Base-by-base conservation (phyloP, 2,113 vertebrate genomes). In the Empidonax alnorum region DNA sequence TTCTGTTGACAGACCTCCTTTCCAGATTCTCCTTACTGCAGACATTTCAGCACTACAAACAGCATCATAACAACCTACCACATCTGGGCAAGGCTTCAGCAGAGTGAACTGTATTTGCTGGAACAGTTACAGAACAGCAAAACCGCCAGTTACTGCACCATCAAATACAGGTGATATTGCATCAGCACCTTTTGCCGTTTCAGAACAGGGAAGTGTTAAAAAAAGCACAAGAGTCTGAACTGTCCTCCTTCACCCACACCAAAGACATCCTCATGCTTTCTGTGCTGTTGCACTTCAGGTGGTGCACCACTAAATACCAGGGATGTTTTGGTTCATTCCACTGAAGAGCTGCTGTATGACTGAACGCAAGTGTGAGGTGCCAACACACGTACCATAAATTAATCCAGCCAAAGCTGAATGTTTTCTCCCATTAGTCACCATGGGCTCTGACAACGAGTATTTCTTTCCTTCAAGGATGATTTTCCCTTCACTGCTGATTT, bases 341-440 rank as follows among this genome's bases (percentile, higher is more conserved):
- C 2, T 63, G 0, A 92, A 44, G 5, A 6, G 20, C 1, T 66
- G 21, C 13, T 65, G 21, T 27, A 41, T 1, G 5, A 33, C 8
- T 22, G 31, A 76, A 72, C 12, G 41, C 14, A 82, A 68, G 10
- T 3, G 23, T 50, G 50, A 83, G 20, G 14, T 58, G 82, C 71
- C 65, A 87, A 42, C 18, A 18, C 4, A n/a, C 1, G 33, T 0
- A 58, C 7, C 33, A 35, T 33, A 49, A 83, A 58, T 62, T 31
- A 69, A 69, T 30, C 37, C 59, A 74, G 28, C 21, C 69, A 16
- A 80, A 73, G 4, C 47, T 33, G 27, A 58, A 65, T 21, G 28
- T 56, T 94, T 62, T 44, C 67, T 52, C 39, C 78, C 4, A 14
- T 77, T 86, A 84, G 56, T 94, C 77, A 90, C 14, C 59, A 39